Evolutionary conservation across 92 coral and sea anemone genomes (phyloP).

Genomic region (Parazoanthus swiftii): DNA sequence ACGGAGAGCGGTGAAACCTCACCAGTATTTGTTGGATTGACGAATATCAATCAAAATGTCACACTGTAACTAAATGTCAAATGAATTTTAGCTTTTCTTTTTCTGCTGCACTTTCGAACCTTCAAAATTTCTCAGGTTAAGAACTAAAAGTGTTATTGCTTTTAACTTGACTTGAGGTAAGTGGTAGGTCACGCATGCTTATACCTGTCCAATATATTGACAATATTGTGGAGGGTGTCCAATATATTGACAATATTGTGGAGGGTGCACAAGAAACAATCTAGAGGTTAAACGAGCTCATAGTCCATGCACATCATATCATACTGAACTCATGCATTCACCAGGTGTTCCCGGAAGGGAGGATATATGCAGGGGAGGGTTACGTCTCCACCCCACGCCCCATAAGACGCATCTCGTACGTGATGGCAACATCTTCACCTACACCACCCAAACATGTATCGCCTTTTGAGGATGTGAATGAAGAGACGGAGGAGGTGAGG

Average conservation of each 20-base stretch:
- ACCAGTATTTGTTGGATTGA: no score
- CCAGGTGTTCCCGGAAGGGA: slow-evolving; percentile 35
- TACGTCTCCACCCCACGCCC: slow-evolving; percentile 48
- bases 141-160: no score
- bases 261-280: no score
- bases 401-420: slow-evolving; percentile 75
- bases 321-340: slow-evolving; percentile 6
- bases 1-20: no score
- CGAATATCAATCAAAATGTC: no score
- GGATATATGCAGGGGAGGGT: slow-evolving; percentile 32
- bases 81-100: no score
- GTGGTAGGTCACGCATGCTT: neutral
- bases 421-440: slow-evolving; percentile 83
- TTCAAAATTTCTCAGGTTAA: no score
- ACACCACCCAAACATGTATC: slow-evolving; percentile 57
- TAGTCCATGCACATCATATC: neutral
- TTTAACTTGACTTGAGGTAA: neutral
- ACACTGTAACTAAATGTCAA: no score
- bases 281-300: no score
- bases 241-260: no score
- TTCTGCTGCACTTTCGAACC: no score
- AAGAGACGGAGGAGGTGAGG: slow-evolving; percentile 68
- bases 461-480: slow-evolving; percentile 65
- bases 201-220: neutral
- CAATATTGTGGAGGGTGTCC: no score